A percentile compares a stretch with the other conserved stretches of the same genome.
Evolutionary conservation across 2,797 vertebrate species (phyloP).

Genomic region (Australoheros facetus): DNA sequence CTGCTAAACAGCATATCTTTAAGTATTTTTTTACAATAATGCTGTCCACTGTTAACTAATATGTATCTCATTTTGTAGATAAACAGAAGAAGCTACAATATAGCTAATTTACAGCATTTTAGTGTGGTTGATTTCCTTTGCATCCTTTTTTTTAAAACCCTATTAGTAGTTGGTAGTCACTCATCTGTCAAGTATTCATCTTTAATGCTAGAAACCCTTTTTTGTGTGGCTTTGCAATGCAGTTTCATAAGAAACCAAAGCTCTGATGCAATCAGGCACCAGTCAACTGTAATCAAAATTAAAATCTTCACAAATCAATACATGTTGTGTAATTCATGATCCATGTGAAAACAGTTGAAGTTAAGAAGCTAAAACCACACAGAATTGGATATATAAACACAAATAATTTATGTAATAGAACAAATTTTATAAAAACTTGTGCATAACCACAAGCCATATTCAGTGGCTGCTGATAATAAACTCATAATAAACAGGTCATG

Average conservation of each 20-base stretch:
- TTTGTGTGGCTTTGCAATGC: neutral
- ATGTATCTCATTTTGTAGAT: neutral
- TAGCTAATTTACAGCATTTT: too few species aligned
- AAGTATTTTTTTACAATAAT: neutral
- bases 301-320: neutral
- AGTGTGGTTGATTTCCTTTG: too few species aligned
- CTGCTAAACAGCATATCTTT: neutral
- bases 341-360: neutral
- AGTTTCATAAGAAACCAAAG: slow-evolving; percentile 6
- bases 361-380: neutral
- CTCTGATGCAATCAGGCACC: neutral
- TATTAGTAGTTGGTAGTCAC: neutral
- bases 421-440: fast-evolving
- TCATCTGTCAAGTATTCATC: neutral
- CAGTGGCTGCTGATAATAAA: neutral
- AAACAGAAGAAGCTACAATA: too few species aligned
- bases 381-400: neutral
- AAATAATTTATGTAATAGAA: neutral
- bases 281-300: neutral
- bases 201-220: neutral
- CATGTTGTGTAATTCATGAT: neutral
- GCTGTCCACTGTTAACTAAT: neutral
- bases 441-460: neutral
- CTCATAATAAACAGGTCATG: neutral
- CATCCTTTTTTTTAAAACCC: neutral